Evolutionary conservation across 2,797 vertebrate genomes (phyloP), one percentile per base, ranked within the genome.

Genomic region (Pseudocheirus occidentalis): DNA sequence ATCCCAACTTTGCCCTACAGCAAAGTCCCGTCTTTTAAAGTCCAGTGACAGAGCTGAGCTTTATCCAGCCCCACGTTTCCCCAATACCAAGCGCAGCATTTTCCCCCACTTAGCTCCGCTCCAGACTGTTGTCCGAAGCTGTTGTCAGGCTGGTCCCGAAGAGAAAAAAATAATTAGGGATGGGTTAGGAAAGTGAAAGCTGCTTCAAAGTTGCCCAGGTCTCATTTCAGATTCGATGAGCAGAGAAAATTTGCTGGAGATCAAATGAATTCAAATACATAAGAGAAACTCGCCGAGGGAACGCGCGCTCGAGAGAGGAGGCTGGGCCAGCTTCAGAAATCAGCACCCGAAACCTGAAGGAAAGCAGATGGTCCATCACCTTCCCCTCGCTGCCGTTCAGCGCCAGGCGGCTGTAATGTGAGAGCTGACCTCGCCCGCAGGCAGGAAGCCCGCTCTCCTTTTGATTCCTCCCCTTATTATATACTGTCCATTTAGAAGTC

Each of bases 401-500:
- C 91, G 92, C 95, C 31, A 93, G 93, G 94, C 92, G 94, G 93
- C 97, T 93, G 96, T 93, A 97, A 95, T 97, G 96, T 91, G 95
- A 52, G 93, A 92, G 56, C 95, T 96, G 92, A 52, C 95, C 66
- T 66, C 93, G 93, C 90, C 34, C 94, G 95, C 29, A 92, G 56
- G 81, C 92, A 93, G 91, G 95, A n/a, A 92, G 40, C 93, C 97
- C 5, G 3, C 94, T 87, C 58, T 91, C 92, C 96, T 95, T 98
- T 97, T 96, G 95, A 97, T 98, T 96, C 92, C 92, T 91, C 91
- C 92, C 40, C 97, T 95, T 97, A 58, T 98, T 96, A 96, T 94
- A 90, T 89, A 50, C 34, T 66, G 90, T 73, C 95, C 97, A n/a
- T 95, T 97, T 94, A 4, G 90, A 28, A 29, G 94, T 95, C 57